phyloP scores from a whole-genome alignment of 2,113 vertebrate species.

The Phalacrocorax brasilianus region DNA sequence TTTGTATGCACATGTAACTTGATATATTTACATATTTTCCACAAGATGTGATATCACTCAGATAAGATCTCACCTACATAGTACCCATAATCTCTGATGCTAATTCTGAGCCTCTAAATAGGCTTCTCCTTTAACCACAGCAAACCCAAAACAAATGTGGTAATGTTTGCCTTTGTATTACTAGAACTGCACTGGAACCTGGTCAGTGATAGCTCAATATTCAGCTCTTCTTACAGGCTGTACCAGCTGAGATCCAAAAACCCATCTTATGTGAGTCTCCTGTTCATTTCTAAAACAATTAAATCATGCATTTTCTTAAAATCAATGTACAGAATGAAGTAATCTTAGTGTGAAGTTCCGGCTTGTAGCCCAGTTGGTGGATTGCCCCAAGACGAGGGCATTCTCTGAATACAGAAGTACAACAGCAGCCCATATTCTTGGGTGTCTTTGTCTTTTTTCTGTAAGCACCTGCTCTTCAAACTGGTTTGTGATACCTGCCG shows the following conservation, averaged over 20 bases:
- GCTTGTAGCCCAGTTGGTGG: background rate
- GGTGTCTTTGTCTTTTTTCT: background rate
- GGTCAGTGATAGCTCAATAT: background rate
- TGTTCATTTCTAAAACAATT: background rate
- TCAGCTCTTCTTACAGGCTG: background rate
- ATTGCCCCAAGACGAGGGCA: background rate
- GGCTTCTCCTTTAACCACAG: background rate
- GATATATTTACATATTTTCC: conserved; percentile 54
- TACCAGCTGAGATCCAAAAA: background rate
- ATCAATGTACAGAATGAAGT: background rate
- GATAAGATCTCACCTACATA: conserved; percentile 46
- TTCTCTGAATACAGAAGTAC: background rate
- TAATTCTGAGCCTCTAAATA: background rate
- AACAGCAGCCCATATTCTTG: background rate
- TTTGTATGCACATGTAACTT: conserved; percentile 29
- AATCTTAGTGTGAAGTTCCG: background rate
- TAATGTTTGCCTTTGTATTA: background rate
- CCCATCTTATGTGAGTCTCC: accelerated
- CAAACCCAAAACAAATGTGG: background rate
- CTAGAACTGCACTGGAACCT: background rate
- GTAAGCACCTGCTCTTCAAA: background rate
- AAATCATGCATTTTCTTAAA: background rate
- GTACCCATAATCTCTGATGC: background rate
- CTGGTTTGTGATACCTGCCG: background rate
- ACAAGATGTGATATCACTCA: background rate